Evolutionary conservation across 2,888 invertebrate species (phyloP), one percentile per base, ranked within the genome.

Genomic region (Xanthorhoe spadicearia): DNA sequence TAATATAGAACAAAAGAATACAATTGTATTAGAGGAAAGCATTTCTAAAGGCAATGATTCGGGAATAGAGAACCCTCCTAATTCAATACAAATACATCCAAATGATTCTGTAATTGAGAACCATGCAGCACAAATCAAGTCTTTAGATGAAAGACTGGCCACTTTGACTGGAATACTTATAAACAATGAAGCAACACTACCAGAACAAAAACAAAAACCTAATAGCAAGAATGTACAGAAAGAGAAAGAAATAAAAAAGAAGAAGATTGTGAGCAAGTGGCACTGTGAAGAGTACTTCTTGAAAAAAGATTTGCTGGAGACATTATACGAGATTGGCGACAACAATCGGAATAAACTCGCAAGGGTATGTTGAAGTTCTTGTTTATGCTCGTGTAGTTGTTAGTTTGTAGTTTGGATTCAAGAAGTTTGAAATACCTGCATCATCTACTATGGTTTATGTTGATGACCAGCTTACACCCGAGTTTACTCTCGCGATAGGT

Each of bases 211-310:
- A 38, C 64, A 72, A 53, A 78, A 77, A 72, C 66, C 60, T 28
- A 82, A 76, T 68, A 86, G 74, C 74, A 67, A 49, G 13, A 61
- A 18, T 55, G 49, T 15, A 18, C 58, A 49, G 8, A 67, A 18
- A 53, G 67, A 60, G 18, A 67, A 67, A 18, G 60, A 60, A 19
- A 9, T 68, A 2, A 73, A 71, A 53, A 73, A 71, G 60, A 63
- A 63, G 32, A 72, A 72, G 61, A 76, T 75, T 50, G 75, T 78
- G 28, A 87, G 82, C 72, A 92, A 90, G 77, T 93, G 93, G 93
- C 67, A 89, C 28, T 93, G 93, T 80, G 93, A 93, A 74, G 89
- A 90, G 69, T 92, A 91, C 71, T 92, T 86, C 73, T 78, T 88
- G 48, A 93, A 89, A 78, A 80, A 83, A 55, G 83, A 83, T 69